These are phyloP conservation scores for Neuroterus valhalla DNA, from an alignment of 1,140 invertebrate genomes.

Conservation along the genomic window DNA sequence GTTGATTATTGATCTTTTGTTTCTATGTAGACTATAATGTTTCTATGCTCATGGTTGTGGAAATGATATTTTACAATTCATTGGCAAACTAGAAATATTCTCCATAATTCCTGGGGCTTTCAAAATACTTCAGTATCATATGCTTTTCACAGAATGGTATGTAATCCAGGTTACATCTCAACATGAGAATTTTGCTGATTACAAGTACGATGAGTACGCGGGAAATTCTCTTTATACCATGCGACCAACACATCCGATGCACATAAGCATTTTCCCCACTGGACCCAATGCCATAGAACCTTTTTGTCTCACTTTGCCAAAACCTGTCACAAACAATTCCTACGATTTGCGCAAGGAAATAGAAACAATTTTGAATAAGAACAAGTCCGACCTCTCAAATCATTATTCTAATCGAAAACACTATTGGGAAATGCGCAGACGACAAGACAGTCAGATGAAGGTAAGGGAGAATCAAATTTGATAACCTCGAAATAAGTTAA, in stretches of 20 bases:
- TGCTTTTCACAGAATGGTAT: constrained; percentile 76
- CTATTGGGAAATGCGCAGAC: constrained; percentile 77
- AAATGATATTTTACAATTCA: constrained; percentile 22
- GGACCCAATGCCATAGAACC: constrained; percentile 67
- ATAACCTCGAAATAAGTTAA: too few species aligned
- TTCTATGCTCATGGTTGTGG: too few species aligned
- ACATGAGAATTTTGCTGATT: constrained; percentile 72
- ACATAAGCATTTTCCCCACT: constrained; percentile 75
- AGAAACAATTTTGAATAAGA: constrained; percentile 58
- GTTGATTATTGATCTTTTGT: constrained; percentile 14
- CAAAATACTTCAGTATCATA: constrained; percentile 11
- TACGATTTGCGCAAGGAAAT: constrained; percentile 69
- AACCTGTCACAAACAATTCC: constrained; percentile 61
- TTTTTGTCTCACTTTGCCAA: constrained; percentile 72
- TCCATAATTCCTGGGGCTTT: background rate
- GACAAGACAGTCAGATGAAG: constrained; percentile 77
- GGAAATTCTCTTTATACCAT: constrained; percentile 46
- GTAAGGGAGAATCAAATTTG: constrained; percentile 57
- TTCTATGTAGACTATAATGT: too few species aligned
- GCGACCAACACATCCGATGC: constrained; percentile 71
- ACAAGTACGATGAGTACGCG: constrained; percentile 58
- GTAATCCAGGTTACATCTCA: constrained; percentile 77
- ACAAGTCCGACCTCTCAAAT: constrained; percentile 60
- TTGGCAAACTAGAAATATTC: background rate
- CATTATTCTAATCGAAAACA: constrained; percentile 68